Evolutionary conservation across 2,888 invertebrate species (phyloP).

Genomic region (Odontomyia ornata): DNA sequence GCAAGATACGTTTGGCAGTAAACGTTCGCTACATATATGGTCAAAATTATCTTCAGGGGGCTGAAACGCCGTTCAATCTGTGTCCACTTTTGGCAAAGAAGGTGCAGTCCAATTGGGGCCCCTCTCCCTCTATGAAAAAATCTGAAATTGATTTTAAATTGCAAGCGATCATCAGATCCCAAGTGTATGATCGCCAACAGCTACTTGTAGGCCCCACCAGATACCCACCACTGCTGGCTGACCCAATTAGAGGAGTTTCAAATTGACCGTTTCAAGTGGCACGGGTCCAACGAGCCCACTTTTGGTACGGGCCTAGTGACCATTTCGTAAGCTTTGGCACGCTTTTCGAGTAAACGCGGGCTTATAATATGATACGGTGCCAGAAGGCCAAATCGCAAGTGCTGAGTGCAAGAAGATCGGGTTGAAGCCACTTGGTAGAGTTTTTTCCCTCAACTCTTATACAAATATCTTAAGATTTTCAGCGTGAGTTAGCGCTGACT

Average conservation of each 20-base stretch:
- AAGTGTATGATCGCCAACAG: not conserved
- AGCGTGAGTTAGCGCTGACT: not conserved
- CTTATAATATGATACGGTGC: conserved; percentile 1
- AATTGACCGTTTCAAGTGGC: conserved; percentile 22
- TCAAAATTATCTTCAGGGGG: conserved; percentile 35
- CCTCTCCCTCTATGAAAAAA: conserved; percentile 9
- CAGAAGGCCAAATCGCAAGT: not conserved
- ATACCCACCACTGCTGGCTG: conserved; percentile 27
- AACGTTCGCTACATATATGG: conserved; percentile 33
- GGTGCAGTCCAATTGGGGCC: conserved; percentile 25
- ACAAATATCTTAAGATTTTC: conserved; percentile 26
- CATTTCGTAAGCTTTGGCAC: conserved; percentile 40
- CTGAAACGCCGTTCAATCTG: not conserved
- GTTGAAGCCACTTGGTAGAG: no score
- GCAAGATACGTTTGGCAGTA: conserved; percentile 10
- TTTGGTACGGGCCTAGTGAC: conserved; percentile 33
- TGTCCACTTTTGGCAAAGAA: conserved; percentile 32
- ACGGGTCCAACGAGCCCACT: conserved; percentile 39
- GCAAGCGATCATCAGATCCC: conserved; percentile 2
- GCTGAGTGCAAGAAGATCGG: not conserved
- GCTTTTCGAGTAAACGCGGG: conserved; percentile 8
- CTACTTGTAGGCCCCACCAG: conserved; percentile 32
- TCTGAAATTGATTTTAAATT: conserved; percentile 25
- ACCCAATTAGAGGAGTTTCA: conserved; percentile 38
- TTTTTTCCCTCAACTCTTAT: conserved; percentile 25